Conservation (phyloP, 2,888 invertebrate genomes). For the Mechanitis messenoides region DNA sequence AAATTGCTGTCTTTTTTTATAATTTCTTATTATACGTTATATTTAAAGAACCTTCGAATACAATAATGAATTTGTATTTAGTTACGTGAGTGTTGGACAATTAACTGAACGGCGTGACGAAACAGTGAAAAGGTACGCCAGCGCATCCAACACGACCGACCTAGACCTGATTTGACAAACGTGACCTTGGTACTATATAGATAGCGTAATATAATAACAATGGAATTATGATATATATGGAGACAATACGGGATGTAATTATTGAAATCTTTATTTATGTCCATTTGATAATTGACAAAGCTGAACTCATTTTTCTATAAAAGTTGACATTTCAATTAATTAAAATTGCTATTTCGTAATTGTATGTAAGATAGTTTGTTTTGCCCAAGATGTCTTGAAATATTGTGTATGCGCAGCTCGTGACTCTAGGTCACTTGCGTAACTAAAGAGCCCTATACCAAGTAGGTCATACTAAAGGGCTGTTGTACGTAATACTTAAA, state of each 20-base stretch:
- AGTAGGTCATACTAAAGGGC: conserved; percentile 15
- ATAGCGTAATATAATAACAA: conserved; percentile 3
- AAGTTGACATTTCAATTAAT: too few relatives aligned
- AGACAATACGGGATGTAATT: too few relatives aligned
- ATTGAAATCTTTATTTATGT: too few relatives aligned
- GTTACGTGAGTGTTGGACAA: conserved; percentile 19
- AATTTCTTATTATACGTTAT: too few relatives aligned
- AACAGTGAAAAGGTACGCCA: conserved; percentile 20
- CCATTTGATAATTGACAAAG: too few relatives aligned
- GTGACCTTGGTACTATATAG: conserved; percentile 22
- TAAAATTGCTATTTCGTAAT: too few relatives aligned
- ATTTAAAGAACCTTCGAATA: not conserved
- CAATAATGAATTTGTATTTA: conserved; percentile 16
- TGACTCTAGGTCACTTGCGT: conserved; percentile 17
- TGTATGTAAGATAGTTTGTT: conserved; percentile 14
- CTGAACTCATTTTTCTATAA: too few relatives aligned
- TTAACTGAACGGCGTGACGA: conserved; percentile 25
- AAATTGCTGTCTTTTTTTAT: not conserved
- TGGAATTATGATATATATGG: not conserved
- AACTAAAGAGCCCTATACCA: conserved; percentile 10
- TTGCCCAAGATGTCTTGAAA: conserved; percentile 16
- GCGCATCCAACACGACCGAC: conserved; percentile 31
- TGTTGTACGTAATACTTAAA: conserved; percentile 5
- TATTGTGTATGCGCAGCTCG: conserved; percentile 16
- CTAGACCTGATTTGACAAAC: conserved; percentile 33